These are phyloP conservation scores for Linnaemya tessellans DNA, from an alignment of 2,888 invertebrate genomes.

Conservation along the genomic window DNA sequence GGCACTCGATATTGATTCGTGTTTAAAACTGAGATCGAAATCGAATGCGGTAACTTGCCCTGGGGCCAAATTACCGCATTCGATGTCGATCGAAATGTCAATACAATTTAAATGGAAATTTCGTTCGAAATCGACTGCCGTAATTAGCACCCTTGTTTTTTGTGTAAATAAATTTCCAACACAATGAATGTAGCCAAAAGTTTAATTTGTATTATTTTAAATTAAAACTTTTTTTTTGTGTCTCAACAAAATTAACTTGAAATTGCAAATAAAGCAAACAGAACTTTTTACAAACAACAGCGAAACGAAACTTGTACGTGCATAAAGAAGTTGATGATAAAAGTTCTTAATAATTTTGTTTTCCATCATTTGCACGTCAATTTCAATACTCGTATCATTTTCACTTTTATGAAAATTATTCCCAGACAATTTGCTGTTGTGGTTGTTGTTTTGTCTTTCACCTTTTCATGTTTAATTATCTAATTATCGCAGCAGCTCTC, in stretches of 20 bases:
- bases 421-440: slow-evolving; percentile 6
- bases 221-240: background rate
- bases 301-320: background rate
- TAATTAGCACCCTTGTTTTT: no score
- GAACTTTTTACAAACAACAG: background rate
- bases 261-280: background rate
- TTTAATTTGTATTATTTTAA: background rate
- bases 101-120: no score
- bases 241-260: background rate
- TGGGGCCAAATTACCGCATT: no score
- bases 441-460: background rate
- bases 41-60: no score
- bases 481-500: background rate
- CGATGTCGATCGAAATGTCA: no score
- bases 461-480: slow-evolving; percentile 22
- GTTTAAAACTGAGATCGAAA: no score
- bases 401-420: background rate
- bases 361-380: background rate
- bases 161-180: no score
- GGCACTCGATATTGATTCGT: no score
- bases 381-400: slow-evolving; percentile 13
- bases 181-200: no score
- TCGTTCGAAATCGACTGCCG: no score
- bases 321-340: background rate
- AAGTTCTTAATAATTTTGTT: slow-evolving; percentile 6